Evolutionary conservation across 2,888 invertebrate genomes (phyloP).

Genomic region (Mythimna loreyi): DNA sequence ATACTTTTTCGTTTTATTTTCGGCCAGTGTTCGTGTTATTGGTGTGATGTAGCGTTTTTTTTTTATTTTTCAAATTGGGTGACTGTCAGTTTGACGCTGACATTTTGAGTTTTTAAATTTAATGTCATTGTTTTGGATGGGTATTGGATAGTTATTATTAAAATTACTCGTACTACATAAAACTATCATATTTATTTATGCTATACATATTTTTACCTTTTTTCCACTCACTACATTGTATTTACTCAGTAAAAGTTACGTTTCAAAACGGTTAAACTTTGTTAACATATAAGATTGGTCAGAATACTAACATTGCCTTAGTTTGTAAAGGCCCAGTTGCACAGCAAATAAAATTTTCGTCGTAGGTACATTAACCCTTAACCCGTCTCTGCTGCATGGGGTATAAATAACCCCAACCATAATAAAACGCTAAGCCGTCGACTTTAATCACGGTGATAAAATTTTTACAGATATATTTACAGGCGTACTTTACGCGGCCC

Average conservation of each 20-base stretch:
- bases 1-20: slow-evolving; percentile 41
- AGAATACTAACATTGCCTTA: neutral
- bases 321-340: neutral
- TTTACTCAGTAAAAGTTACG: neutral
- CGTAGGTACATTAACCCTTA: slow-evolving; percentile 58
- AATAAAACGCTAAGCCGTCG: slow-evolving; percentile 75
- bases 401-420: slow-evolving; percentile 64
- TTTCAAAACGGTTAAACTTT: neutral
- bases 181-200: neutral
- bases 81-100: slow-evolving; percentile 2
- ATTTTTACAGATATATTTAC: slow-evolving; percentile 66
- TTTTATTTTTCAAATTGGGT: slow-evolving; percentile 5
- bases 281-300: neutral
- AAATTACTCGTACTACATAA: neutral
- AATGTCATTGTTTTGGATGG: neutral
- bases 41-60: neutral
- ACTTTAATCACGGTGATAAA: slow-evolving; percentile 76
- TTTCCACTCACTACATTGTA: neutral
- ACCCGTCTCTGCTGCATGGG: slow-evolving; percentile 64
- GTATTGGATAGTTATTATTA: neutral
- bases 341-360: slow-evolving; percentile 54
- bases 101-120: slow-evolving; percentile 13
- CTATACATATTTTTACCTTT: neutral
- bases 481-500: slow-evolving; percentile 32
- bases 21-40: slow-evolving; percentile 37